Evolutionary conservation across 37 sponge, comb jelly and placozoan genomes (phyloP).

Genomic region (Diacarnus erythraeanus): DNA sequence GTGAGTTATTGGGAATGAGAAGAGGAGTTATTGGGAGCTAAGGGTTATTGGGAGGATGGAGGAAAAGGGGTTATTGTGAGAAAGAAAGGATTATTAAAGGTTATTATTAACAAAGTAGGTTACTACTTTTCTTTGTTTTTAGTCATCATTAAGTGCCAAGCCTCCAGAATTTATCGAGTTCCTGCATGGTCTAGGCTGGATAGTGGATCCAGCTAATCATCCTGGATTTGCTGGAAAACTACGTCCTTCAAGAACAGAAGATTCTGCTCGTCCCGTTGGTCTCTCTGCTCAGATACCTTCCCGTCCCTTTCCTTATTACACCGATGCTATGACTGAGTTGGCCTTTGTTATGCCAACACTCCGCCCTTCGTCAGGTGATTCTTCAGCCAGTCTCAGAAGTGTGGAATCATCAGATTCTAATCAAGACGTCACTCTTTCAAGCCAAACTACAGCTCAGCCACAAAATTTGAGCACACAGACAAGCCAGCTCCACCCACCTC

Average conservation of each 20-base stretch:
- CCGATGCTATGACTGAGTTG: constrained; percentile 72
- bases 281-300: constrained; percentile 55
- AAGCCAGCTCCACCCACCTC: neutral
- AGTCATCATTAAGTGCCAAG: constrained; percentile 24
- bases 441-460: neutral
- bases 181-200: constrained; percentile 83
- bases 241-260: constrained; percentile 23
- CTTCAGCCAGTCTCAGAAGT: constrained; percentile 58
- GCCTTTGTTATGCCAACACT: constrained; percentile 76
- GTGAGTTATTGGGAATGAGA: neutral
- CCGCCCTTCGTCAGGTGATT: constrained; percentile 16
- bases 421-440: constrained; percentile 20
- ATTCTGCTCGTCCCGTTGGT: neutral
- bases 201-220: constrained; percentile 72
- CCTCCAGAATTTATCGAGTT: constrained; percentile 73
- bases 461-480: neutral
- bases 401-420: constrained; percentile 65
- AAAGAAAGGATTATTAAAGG: too few species aligned
- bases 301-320: constrained; percentile 79
- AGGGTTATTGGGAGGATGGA: too few species aligned
- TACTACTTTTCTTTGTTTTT: neutral
- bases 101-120: too few species aligned
- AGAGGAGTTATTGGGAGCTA: neutral
- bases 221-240: constrained; percentile 79
- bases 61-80: too few species aligned